Conservation (phyloP, 92 coral and sea anemone species). For the Anthopleura xanthogrammica region DNA sequence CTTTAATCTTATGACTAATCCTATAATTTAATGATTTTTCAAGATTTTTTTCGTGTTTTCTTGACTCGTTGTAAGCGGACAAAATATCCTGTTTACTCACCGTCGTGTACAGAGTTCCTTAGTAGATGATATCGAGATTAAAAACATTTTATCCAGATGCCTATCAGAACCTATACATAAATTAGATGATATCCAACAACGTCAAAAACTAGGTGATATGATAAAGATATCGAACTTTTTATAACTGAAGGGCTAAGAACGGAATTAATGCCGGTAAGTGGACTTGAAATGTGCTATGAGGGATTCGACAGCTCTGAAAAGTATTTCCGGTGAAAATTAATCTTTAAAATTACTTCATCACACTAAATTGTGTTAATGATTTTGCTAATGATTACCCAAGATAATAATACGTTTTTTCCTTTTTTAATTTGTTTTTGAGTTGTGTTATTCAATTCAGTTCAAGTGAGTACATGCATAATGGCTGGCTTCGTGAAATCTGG, state of each 20-base stretch:
- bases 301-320: neutral
- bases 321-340: neutral
- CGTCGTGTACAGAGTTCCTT: neutral
- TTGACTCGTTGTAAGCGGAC: neutral
- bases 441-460: no score
- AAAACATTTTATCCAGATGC: neutral
- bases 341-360: neutral
- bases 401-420: no score
- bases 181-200: neutral
- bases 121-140: neutral
- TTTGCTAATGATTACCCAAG: neutral
- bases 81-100: neutral
- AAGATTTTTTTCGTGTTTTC: neutral
- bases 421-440: no score
- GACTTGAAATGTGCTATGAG: neutral
- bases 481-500: no score
- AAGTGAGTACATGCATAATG: no score
- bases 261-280: neutral
- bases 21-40: neutral
- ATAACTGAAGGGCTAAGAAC: neutral
- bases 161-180: neutral
- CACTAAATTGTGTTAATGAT: neutral
- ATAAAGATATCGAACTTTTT: neutral
- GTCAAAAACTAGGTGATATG: neutral
- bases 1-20: neutral